Conservation (phyloP, 2,113 vertebrate species). For the Sapayoa aenigma region DNA sequence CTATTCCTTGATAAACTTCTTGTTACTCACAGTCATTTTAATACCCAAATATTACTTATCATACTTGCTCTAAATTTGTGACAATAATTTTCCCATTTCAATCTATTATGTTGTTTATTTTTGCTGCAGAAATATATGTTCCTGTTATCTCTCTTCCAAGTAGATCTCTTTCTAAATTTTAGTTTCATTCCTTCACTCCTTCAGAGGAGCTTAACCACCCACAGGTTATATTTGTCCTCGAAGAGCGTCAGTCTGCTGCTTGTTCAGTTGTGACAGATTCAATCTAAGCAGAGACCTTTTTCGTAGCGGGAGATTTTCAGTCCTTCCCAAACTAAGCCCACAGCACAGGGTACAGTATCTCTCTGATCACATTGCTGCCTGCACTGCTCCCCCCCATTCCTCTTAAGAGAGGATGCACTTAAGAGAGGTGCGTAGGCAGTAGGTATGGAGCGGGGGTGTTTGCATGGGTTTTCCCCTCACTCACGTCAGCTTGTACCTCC, state of each 20-base stretch:
- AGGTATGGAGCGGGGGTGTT: neutral
- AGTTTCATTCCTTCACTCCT: neutral
- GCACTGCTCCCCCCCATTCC: neutral
- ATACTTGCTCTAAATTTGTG: neutral
- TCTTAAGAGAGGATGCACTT: neutral
- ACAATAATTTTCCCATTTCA: neutral
- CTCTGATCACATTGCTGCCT: neutral
- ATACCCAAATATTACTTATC: neutral
- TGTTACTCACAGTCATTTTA: neutral
- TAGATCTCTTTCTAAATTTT: conserved; percentile 8
- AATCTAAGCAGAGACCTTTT: neutral
- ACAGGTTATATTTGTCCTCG: neutral
- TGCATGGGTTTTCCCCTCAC: neutral
- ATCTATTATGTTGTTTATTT: neutral
- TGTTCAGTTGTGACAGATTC: neutral
- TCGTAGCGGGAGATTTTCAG: neutral
- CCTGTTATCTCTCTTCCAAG: neutral
- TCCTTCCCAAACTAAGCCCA: neutral
- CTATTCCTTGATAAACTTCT: neutral
- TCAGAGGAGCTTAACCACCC: neutral
- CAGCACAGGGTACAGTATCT: neutral
- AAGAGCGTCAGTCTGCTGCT: neutral
- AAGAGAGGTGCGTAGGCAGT: neutral
- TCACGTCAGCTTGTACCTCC: neutral
- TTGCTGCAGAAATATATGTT: neutral